A percentile compares a stretch with the other conserved stretches of the same genome.
phyloP scores from a whole-genome alignment of 2,888 invertebrate genomes.

The Caenorhabditis drosophilae region DNA sequence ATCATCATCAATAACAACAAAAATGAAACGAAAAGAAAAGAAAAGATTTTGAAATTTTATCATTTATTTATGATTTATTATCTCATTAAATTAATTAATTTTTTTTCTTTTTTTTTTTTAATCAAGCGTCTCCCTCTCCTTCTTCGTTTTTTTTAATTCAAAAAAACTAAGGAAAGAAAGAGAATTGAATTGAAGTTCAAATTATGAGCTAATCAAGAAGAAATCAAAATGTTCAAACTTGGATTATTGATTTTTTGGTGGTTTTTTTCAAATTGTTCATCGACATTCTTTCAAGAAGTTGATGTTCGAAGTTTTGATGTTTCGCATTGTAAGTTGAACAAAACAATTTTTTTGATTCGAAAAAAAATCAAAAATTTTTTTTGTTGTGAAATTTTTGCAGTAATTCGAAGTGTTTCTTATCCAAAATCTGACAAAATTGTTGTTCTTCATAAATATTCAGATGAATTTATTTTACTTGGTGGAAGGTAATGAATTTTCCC shows the following conservation, averaged over 20 bases:
- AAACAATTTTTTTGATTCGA: conserved; percentile 1
- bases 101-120: too few species aligned
- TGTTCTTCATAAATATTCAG: conserved; percentile 19
- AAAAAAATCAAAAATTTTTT: not conserved
- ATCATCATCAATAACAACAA: too few species aligned
- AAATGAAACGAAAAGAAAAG: too few species aligned
- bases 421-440: conserved; percentile 20
- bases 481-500: conserved; percentile 6
- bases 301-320: conserved; percentile 16
- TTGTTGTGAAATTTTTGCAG: conserved; percentile 20
- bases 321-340: conserved; percentile 19
- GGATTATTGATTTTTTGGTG: not conserved
- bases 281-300: too few species aligned
- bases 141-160: not conserved
- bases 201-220: not conserved
- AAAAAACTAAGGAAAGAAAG: too few species aligned
- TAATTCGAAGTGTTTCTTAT: conserved; percentile 15
- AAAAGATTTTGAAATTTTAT: too few species aligned
- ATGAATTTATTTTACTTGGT: conserved; percentile 20
- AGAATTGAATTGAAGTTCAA: not conserved
- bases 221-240: not conserved
- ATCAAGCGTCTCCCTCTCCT: too few species aligned
- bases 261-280: too few species aligned
- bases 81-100: too few species aligned
- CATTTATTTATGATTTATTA: too few species aligned